Evolutionary conservation across 2,113 vertebrate species (phyloP).

Genomic region (Phalacrocorax pelagicus): DNA sequence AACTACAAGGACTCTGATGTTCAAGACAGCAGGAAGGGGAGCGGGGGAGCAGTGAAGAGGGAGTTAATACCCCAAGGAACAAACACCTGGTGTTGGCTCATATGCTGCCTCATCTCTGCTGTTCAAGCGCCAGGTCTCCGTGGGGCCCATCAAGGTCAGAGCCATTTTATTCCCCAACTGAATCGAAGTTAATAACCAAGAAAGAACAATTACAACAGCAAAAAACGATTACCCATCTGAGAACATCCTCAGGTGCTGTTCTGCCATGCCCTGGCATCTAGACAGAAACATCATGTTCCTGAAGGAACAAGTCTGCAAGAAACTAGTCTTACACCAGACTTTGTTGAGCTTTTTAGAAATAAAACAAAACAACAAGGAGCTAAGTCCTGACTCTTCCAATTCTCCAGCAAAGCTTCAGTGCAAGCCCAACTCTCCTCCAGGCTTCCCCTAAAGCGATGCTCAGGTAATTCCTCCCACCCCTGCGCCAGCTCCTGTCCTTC

Average conservation of each 20-base stretch:
- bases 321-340: background rate
- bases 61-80: background rate
- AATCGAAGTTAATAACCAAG: background rate
- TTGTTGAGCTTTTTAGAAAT: background rate
- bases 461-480: background rate
- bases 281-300: background rate
- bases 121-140: background rate
- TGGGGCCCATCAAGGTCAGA: background rate
- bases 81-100: background rate
- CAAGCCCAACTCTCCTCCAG: background rate
- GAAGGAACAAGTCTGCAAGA: background rate
- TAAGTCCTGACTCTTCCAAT: background rate
- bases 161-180: background rate
- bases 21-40: background rate
- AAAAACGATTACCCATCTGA: background rate
- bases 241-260: background rate
- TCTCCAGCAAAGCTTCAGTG: background rate
- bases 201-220: background rate
- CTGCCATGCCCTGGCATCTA: background rate
- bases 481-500: background rate
- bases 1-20: background rate
- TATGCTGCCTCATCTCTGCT: background rate
- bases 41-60: no score
- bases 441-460: background rate
- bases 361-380: background rate